phyloP scores from a whole-genome alignment of 2,797 vertebrate genomes.

The Novumbra hubbsi region DNA sequence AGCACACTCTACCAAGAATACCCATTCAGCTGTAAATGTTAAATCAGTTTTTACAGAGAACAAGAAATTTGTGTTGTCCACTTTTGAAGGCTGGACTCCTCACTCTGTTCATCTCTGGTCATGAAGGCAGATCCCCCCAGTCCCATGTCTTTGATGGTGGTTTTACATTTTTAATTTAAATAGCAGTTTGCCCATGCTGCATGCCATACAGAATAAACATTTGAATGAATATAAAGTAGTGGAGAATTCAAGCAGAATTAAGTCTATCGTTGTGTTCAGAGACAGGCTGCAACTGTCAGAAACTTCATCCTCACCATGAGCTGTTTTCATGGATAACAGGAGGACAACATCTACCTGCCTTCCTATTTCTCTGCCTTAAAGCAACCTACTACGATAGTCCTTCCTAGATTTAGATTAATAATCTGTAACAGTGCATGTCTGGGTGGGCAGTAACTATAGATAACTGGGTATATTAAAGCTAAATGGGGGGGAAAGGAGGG shows the following conservation, averaged over 20 bases:
- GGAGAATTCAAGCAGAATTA: no score
- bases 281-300: constrained; percentile 30
- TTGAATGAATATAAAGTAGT: no score
- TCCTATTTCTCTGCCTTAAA: background rate
- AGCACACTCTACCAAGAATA: background rate
- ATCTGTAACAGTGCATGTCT: constrained; percentile 26
- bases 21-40: background rate
- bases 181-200: background rate
- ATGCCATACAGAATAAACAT: background rate
- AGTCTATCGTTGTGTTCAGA: constrained; percentile 53
- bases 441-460: constrained; percentile 44
- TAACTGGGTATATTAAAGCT: constrained; percentile 42
- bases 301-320: background rate
- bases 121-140: background rate
- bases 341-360: background rate
- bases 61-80: background rate
- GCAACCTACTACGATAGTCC: background rate
- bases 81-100: background rate
- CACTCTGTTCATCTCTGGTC: background rate
- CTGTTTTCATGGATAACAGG: constrained; percentile 6
- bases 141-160: background rate
- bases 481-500: constrained; percentile 29
- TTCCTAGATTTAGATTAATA: background rate
- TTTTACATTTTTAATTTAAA: background rate
- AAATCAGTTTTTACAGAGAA: background rate